Base-by-base conservation (phyloP, 2,888 invertebrate species). In the Tridacna crocea region DNA sequence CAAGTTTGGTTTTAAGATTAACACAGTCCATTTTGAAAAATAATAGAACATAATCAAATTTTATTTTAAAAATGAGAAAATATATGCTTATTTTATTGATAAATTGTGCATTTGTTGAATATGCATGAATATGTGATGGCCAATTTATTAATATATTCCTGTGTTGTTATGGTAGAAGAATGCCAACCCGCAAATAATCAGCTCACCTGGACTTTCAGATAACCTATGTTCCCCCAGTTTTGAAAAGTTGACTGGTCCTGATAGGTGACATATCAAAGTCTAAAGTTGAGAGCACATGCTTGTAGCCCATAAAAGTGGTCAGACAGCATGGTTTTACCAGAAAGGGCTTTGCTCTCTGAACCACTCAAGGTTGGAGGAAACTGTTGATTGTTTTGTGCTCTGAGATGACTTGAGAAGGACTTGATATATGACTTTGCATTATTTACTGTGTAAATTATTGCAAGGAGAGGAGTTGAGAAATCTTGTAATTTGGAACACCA, bases 261-360 rank as follows among this genome's bases (percentile, higher is more conserved):
- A 70, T 70, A 77, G 72, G 72, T 81, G 82, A 84, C 80, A 84
- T 87, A 76, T 87, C 86, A 84, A 84, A 84, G 86, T 87, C 81
- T 82, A 87, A 79, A 82, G 82, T 82, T 72, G 66, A 81, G 70
- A 47, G 84, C 84, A 84, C 84, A 87, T 84, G 83, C 70, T 79
- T 65, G 72, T 51, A 68, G 83, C 79, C 87, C 87, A 83, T 87
- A 87, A 55, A 87, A 84, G 73, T 36, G 72, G 70, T 48, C 26
- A 36, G 58, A 70, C 48, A 72, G 58, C 79, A 65, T 74, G 79
- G 79, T 61, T 74, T 74, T 47, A 46, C 61, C 74, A 74, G n/a
- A 46, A n/a, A 46, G 61, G 60, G 74, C 74, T 74, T 61, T 24
- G 60, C 27, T 70, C 70, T 51, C n/a, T 51, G 26, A 36, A 61